phyloP scores from a whole-genome alignment of 2,888 invertebrate genomes.

The Pterostichus niger region DNA sequence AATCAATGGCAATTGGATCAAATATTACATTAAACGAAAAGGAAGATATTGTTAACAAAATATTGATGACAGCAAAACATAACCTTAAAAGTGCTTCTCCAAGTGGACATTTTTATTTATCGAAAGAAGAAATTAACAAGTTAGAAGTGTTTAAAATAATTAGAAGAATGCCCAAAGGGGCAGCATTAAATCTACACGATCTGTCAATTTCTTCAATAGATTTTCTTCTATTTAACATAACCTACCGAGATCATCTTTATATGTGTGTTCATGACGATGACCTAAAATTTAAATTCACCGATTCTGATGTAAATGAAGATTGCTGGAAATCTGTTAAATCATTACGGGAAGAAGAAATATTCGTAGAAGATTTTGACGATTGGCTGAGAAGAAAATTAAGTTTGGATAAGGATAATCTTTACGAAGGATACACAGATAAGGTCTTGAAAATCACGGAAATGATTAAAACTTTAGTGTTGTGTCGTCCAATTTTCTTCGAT shows the following conservation, averaged over 20 bases:
- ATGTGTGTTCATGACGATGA: conserved; percentile 72
- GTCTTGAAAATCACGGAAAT: conserved; percentile 78
- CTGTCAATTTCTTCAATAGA: conserved; percentile 82
- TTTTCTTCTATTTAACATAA: conserved; percentile 81
- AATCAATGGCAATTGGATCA: conserved; percentile 69
- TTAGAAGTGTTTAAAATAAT: conserved; percentile 85
- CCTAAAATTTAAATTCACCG: conserved; percentile 73
- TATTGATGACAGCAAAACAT: conserved; percentile 68
- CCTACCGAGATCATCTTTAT: conserved; percentile 82
- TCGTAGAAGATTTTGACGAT: conserved; percentile 68
- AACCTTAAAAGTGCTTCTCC: conserved; percentile 71
- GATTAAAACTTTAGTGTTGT: conserved; percentile 79
- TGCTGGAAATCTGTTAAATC: conserved; percentile 79
- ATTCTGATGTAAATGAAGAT: conserved; percentile 70
- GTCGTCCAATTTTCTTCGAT: conserved; percentile 79
- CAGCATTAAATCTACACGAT: conserved; percentile 84
- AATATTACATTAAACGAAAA: conserved; percentile 66
- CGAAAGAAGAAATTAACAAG: conserved; percentile 79
- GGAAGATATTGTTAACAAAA: conserved; percentile 68
- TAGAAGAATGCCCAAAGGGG: conserved; percentile 86
- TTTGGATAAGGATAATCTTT: conserved; percentile 71
- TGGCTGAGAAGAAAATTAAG: conserved; percentile 71
- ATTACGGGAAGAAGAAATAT: conserved; percentile 73
- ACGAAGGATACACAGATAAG: conserved; percentile 72
- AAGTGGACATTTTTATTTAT: conserved; percentile 80